Evolutionary conservation across 1,140 invertebrate species (phyloP).

Genomic region (Pararge aegeria): DNA sequence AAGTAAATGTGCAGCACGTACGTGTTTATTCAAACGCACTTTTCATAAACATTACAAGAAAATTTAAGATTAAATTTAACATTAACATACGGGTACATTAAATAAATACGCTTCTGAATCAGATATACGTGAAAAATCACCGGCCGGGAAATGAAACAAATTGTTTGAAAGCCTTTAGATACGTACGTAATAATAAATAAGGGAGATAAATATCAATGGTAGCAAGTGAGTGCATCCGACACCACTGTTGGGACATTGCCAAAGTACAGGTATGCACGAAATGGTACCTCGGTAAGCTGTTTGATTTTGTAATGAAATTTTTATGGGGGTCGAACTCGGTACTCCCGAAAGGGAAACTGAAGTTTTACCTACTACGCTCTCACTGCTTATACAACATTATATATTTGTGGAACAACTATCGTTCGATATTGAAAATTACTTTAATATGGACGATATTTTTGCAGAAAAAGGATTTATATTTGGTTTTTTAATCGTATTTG

Average conservation of each 20-base stretch:
- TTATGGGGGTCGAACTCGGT: no score
- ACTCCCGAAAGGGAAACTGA: no score
- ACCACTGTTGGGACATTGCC: conserved; percentile 42
- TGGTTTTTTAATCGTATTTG: no score
- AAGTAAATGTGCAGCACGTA: no score
- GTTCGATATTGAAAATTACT: no score
- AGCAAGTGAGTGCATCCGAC: conserved; percentile 36
- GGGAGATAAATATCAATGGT: conserved; percentile 41
- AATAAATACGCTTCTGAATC: conserved; percentile 18
- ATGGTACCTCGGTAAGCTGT: conserved; percentile 23
- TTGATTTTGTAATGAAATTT: conserved; percentile 1
- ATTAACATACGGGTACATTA: not conserved
- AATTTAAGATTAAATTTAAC: not conserved
- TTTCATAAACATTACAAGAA: not conserved
- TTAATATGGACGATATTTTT: no score
- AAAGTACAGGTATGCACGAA: conserved; percentile 44
- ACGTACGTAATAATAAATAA: conserved; percentile 45
- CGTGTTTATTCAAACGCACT: not conserved
- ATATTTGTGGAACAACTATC: no score
- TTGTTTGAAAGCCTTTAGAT: conserved; percentile 47
- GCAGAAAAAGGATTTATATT: no score
- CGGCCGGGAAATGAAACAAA: conserved; percentile 30
- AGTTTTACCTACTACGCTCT: no score
- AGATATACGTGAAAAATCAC: conserved; percentile 24
- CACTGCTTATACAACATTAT: no score